A percentile compares a stretch with the other conserved stretches of the same genome.
Conservation (phyloP, 92 coral and sea anemone species). For the Montipora capitata region DNA sequence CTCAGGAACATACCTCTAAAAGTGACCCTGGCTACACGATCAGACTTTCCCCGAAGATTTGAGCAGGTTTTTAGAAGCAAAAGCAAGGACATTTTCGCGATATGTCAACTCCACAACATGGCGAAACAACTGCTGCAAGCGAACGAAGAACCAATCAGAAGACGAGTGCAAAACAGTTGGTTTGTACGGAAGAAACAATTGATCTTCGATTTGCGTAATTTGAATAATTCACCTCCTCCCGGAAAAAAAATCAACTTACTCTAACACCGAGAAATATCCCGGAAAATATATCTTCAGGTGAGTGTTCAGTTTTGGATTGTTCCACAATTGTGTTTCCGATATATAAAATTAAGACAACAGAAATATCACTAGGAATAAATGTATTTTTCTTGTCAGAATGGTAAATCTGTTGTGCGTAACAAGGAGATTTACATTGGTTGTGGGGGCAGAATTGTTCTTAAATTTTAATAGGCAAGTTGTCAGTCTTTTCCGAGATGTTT, state of each 20-base stretch:
- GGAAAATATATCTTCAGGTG: background rate
- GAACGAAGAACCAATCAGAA: slow-evolving; percentile 80
- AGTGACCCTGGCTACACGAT: slow-evolving; percentile 98
- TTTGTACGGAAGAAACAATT: slow-evolving; percentile 77
- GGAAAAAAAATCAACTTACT: background rate
- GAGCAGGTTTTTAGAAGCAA: slow-evolving; percentile 96
- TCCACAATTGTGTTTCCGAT: background rate
- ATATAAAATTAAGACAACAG: background rate
- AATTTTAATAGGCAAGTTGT: slow-evolving; percentile 81
- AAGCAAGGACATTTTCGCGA: slow-evolving; percentile 90
- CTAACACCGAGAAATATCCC: background rate
- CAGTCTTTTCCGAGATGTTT: slow-evolving; percentile 71
- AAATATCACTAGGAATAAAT: no score
- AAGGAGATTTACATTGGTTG: slow-evolving; percentile 62
- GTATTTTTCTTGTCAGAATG: no score
- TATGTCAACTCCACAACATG: slow-evolving; percentile 86
- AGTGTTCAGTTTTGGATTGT: background rate
- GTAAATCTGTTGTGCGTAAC: slow-evolving; percentile 33
- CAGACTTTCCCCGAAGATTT: slow-evolving; percentile 96
- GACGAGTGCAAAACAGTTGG: slow-evolving; percentile 77
- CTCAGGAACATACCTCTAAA: slow-evolving; percentile 90
- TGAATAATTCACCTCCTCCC: slow-evolving; percentile 80
- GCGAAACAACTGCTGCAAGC: slow-evolving; percentile 75
- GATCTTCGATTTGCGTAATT: slow-evolving; percentile 50
- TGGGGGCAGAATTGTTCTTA: slow-evolving; percentile 64